A percentile compares a stretch with the other conserved stretches of the same genome.
phyloP scores from a whole-genome alignment of 2,113 vertebrate species.

The Agelaius phoeniceus region DNA sequence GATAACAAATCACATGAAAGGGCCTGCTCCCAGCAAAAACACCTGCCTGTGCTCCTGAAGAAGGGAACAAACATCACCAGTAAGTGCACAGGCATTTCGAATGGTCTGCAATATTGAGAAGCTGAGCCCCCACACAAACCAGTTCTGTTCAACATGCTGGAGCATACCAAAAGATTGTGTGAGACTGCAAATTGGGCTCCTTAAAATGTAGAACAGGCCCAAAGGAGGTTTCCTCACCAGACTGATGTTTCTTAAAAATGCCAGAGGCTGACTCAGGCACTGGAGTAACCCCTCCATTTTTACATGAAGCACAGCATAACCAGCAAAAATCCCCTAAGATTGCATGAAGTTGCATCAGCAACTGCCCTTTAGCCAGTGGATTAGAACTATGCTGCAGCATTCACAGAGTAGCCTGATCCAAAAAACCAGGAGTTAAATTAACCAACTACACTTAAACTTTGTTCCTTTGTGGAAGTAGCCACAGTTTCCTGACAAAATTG shows the following conservation, averaged over 20 bases:
- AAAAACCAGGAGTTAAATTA: not conserved
- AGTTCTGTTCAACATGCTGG: not conserved
- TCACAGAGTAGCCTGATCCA: not conserved
- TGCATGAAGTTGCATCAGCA: constrained; percentile 9
- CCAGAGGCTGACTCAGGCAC: not conserved
- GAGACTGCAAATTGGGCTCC: not conserved
- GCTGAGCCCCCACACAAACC: not conserved
- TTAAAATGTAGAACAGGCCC: accelerated
- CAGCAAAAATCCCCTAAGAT: not conserved
- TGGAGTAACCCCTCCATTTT: not conserved
- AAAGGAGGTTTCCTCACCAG: not conserved
- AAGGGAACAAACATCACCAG: no score
- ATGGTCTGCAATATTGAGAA: accelerated
- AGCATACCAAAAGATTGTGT: not conserved
- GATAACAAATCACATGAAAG: not conserved
- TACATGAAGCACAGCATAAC: accelerated
- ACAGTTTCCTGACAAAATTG: not conserved
- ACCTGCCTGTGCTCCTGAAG: not conserved
- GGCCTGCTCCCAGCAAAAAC: not conserved
- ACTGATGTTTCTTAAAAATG: not conserved
- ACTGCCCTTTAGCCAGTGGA: not conserved
- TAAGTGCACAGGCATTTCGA: accelerated
- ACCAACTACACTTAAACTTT: not conserved
- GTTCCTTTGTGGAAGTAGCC: not conserved
- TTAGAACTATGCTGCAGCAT: not conserved